Evolutionary conservation across 2,888 invertebrate species (phyloP), one percentile per base, ranked within the genome.

Genomic region (Nomada ferruginata): DNA sequence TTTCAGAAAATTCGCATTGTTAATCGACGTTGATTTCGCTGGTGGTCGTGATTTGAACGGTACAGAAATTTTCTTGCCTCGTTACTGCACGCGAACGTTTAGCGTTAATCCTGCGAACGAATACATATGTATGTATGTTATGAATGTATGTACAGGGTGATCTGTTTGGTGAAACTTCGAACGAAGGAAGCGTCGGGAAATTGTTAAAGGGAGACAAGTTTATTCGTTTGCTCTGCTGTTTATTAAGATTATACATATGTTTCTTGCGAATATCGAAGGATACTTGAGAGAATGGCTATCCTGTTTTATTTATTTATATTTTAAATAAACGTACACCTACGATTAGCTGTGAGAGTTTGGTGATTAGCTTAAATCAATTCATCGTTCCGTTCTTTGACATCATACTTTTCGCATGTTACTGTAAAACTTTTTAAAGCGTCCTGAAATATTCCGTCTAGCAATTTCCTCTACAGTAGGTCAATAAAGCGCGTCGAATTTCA

Each of bases 21-120:
- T 13, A 1, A 47, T 42, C 29, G 36, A 50, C 4, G 18, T 42
- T 36, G 64, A 26, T 26, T 36, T 36, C 7, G 20, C 50, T 36
- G 20, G 18, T 44, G 52, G 18, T 55, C 50, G 20, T 44, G 66
- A 71, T 69, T 52, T 20, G 71, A 13, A 59, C n/a, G 10, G 11
- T 15, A 36, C 73, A 79, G 70, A 63, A 65, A 66, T 55, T 72
- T 63, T 74, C 29, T 73, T 61, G 71, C 61, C 64, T 73, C 53
- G 42, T 47, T 59, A 61, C 29, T 63, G 60, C 68, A 78, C 73
- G 60, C 63, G 66, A 63, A 57, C 72, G 57, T 77, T 64, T 86
- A 78, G 60, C 44, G 50, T 61, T 85, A 81, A 57, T 44, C 20
- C 4, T 44, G 65, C 57, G 57, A 44, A 65, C 11, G n/a, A 63